phyloP scores from a whole-genome alignment of 53 echinoderm and acorn worm genomes.

The Hippasteria phrygiana region DNA sequence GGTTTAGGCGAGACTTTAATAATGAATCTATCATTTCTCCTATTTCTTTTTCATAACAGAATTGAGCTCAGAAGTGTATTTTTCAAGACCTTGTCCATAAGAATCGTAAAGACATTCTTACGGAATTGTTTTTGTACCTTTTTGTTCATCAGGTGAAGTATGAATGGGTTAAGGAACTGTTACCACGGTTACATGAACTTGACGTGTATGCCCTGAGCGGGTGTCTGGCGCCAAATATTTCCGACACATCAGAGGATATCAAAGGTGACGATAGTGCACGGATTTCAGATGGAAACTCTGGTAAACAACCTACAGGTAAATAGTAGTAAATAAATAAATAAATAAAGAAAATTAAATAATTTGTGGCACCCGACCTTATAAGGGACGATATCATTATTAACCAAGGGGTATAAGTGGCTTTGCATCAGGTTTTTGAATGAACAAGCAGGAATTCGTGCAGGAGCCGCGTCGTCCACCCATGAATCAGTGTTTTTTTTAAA shows the following conservation, averaged over 20 bases:
- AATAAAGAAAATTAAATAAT: background rate
- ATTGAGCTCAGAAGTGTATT: too few species aligned
- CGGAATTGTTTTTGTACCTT: background rate
- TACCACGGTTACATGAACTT: constrained; percentile 92
- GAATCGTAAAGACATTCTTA: too few species aligned
- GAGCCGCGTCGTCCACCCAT: too few species aligned
- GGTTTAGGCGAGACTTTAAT: too few species aligned
- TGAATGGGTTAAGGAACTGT: constrained; percentile 91
- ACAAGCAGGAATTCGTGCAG: too few species aligned
- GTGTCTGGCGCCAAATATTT: constrained; percentile 76
- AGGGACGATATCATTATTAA: background rate
- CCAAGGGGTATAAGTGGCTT: background rate
- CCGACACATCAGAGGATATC: background rate
- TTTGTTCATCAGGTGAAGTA: constrained; percentile 76
- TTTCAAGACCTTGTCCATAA: too few species aligned
- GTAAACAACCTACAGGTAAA: constrained; percentile 29
- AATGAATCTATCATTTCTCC: too few species aligned
- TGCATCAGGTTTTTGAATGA: too few species aligned
- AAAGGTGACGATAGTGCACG: constrained; percentile 10
- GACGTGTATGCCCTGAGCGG: constrained; percentile 95
- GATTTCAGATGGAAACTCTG: background rate
- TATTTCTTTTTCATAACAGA: too few species aligned
- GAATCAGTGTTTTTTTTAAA: too few species aligned
- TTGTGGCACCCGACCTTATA: too few species aligned
- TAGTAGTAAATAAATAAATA: background rate